Evolutionary conservation across 2,797 vertebrate genomes (phyloP).

Genomic region (Perodicticus potto): DNA sequence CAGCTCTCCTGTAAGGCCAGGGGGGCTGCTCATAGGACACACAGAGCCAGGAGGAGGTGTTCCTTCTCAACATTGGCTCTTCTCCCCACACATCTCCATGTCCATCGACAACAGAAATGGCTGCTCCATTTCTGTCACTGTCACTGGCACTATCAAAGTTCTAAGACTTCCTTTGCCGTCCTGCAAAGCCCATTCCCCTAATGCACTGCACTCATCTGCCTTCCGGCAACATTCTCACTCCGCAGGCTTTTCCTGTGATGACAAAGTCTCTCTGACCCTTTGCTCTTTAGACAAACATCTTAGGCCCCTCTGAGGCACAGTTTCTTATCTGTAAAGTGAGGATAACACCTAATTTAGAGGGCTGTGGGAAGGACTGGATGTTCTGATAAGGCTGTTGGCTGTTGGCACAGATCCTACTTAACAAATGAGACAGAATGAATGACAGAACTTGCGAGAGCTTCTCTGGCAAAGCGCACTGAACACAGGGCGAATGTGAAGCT

Average conservation of each 20-base stretch:
- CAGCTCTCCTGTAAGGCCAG: not conserved
- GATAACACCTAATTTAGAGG: not conserved
- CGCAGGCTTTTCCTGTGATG: not conserved
- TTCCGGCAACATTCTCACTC: not conserved
- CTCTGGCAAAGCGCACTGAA: not conserved
- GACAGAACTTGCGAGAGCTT: not conserved
- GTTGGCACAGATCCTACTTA: not conserved
- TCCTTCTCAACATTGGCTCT: not conserved
- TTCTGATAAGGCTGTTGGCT: not conserved
- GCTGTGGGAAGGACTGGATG: no score
- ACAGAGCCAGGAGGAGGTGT: not conserved
- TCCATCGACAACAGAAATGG: not conserved
- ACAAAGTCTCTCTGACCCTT: not conserved
- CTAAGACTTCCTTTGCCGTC: not conserved
- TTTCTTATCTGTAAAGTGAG: not conserved
- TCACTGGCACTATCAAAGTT: not conserved
- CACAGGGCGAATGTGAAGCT: not conserved
- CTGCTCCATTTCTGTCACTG: not conserved
- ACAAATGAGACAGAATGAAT: not conserved
- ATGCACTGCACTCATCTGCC: not conserved
- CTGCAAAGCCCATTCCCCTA: not conserved
- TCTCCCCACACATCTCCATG: not conserved
- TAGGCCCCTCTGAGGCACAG: not conserved
- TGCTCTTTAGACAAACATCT: not conserved
- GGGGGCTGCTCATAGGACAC: fast-evolving